A percentile compares a stretch with the other conserved stretches of the same genome.
phyloP scores from a whole-genome alignment of 2,113 vertebrate genomes.

The Forbesichthys agassizii region DNA sequence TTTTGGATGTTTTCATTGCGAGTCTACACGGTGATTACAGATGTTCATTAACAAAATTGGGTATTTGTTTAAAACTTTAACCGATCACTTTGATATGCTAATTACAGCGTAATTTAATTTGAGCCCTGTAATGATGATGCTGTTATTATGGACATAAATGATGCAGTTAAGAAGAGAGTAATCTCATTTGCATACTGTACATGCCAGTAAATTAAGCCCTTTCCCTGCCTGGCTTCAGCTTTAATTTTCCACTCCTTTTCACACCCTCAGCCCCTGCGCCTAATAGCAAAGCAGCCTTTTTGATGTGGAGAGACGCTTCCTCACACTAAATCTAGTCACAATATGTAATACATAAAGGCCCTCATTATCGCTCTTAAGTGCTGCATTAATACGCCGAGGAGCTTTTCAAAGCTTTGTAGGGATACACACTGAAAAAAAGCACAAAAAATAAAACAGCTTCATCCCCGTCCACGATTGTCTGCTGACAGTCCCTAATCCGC shows the following conservation, averaged over 20 bases:
- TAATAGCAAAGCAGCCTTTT: constrained; percentile 91
- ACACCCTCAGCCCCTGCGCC: constrained; percentile 91
- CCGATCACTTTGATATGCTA: constrained; percentile 99
- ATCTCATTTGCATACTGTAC: constrained; percentile 99
- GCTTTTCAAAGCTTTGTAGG: constrained; percentile 53
- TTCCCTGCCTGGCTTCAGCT: constrained; percentile 92
- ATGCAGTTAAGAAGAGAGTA: constrained; percentile 99
- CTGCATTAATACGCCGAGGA: constrained; percentile 75
- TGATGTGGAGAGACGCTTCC: constrained; percentile 93
- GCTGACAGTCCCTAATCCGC: constrained; percentile 41
- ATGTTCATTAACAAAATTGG: constrained; percentile 99
- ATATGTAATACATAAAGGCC: constrained; percentile 93
- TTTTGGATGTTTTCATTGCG: constrained; percentile 96
- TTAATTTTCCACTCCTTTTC: constrained; percentile 99
- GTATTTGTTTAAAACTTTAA: constrained; percentile 99
- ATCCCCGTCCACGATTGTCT: constrained; percentile 42
- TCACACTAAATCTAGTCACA: constrained; percentile 87
- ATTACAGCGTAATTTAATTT: constrained; percentile 99
- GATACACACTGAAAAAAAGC: constrained; percentile 36
- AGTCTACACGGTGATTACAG: constrained; percentile 95
- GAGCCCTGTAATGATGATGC: constrained; percentile 99
- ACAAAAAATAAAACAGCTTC: constrained; percentile 44
- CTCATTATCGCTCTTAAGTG: constrained; percentile 91
- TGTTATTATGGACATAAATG: constrained; percentile 99
- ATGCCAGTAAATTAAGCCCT: constrained; percentile 99